Percentiles rank a stretch among this genome's conserved stretches.
Evolutionary conservation across 2,113 vertebrate species (phyloP).

Genomic region (Morone chrysops): DNA sequence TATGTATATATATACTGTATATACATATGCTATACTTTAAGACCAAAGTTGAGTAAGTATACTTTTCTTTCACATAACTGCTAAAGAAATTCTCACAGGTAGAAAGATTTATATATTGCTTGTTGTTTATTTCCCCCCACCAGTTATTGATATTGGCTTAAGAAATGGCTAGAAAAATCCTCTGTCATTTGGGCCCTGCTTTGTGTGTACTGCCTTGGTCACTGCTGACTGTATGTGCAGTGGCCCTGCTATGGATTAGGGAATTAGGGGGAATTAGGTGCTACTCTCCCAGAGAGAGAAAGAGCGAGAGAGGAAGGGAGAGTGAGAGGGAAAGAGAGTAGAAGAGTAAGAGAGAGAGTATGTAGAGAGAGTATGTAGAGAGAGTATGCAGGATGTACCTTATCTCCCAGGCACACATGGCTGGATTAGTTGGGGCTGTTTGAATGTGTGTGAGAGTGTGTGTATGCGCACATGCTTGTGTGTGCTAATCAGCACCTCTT

Average conservation of each 20-base stretch:
- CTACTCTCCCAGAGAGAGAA: constrained; percentile 66
- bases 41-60: background rate
- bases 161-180: constrained; percentile 24
- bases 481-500: constrained; percentile 68
- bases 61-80: background rate
- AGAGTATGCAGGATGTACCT: constrained; percentile 76
- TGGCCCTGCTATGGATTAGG: constrained; percentile 73
- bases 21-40: too few species aligned
- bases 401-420: constrained; percentile 81
- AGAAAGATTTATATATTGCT: background rate
- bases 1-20: too few species aligned
- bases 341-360: constrained; percentile 39
- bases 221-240: constrained; percentile 68
- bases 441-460: constrained; percentile 46
- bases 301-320: constrained; percentile 17
- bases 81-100: constrained; percentile 14
- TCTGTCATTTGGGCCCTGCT: constrained; percentile 24
- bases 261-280: constrained; percentile 81
- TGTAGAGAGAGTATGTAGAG: constrained; percentile 51
- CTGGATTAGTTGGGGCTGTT: constrained; percentile 77
- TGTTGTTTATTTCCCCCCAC: constrained; percentile 24
- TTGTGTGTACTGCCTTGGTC: constrained; percentile 53
- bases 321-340: constrained; percentile 17
- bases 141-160: constrained; percentile 48
- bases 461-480: background rate